Conservation (phyloP, 2,113 vertebrate genomes). For the Mungos mungo region DNA sequence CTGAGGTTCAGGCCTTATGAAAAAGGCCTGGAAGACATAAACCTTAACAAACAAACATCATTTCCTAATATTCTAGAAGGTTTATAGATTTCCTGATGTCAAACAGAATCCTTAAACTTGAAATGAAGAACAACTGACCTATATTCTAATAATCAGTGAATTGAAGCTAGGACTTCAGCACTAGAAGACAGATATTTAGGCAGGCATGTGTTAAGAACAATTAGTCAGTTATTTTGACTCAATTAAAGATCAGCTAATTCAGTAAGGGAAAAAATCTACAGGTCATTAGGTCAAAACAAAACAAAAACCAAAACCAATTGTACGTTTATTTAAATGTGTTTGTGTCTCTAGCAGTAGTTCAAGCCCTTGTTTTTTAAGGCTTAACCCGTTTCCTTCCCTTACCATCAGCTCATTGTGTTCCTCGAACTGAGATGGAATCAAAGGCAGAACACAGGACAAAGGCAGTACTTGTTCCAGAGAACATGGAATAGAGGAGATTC, state of each 20-base stretch:
- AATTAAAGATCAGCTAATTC: conserved; percentile 9
- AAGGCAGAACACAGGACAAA: background rate
- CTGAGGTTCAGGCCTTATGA: background rate
- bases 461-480: too few species aligned
- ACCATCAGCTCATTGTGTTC: background rate
- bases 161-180: background rate
- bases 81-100: background rate
- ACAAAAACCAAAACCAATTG: background rate
- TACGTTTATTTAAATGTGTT: background rate
- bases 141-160: background rate
- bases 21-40: background rate
- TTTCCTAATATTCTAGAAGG: background rate
- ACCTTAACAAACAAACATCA: background rate
- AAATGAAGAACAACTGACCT: background rate
- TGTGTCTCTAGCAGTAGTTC: background rate
- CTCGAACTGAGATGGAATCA: background rate
- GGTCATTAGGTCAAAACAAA: background rate
- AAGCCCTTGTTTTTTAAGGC: background rate
- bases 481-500: background rate
- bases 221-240: background rate
- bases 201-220: background rate
- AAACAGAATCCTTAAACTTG: background rate
- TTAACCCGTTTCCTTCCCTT: background rate
- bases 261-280: background rate
- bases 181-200: background rate